These are phyloP conservation scores for Poeciliopsis retropinna DNA, from an alignment of 2,113 vertebrate species.

Conservation along the genomic window DNA sequence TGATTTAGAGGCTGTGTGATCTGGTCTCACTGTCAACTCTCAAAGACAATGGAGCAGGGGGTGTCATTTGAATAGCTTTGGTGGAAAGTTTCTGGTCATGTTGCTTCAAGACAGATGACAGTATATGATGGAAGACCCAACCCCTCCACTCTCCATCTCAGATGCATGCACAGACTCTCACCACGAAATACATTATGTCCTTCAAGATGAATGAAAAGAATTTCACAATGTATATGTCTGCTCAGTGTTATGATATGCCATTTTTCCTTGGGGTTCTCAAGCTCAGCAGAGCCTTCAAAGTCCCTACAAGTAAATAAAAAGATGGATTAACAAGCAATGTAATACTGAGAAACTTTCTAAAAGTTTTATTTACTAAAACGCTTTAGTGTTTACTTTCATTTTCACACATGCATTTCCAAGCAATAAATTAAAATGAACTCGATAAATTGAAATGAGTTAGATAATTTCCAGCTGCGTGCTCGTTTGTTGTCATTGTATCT, in stretches of 20 bases:
- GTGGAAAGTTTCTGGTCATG: conserved; percentile 50
- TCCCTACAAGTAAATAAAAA: not conserved
- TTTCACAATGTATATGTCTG: not conserved
- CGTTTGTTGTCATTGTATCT: too few species aligned
- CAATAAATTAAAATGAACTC: too few species aligned
- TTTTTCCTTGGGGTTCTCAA: not conserved
- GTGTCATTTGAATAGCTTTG: conserved; percentile 47
- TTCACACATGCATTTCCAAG: not conserved
- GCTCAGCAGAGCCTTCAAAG: not conserved
- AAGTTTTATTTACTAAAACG: not conserved
- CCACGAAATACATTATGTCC: not conserved
- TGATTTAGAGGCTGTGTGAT: conserved; percentile 55
- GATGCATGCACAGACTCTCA: not conserved
- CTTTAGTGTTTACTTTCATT: not conserved
- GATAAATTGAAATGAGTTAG: too few species aligned
- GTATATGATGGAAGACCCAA: conserved; percentile 12
- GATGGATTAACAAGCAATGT: not conserved
- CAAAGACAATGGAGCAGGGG: conserved; percentile 49
- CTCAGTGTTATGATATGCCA: not conserved
- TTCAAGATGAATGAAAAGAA: not conserved
- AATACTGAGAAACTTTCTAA: not conserved
- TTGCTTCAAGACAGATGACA: conserved; percentile 58
- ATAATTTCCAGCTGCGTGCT: too few species aligned
- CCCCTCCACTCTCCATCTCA: not conserved
- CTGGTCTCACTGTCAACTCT: conserved; percentile 18